Conservation (phyloP, 1,140 invertebrate genomes). For the Stegodyphus mimosarum region DNA sequence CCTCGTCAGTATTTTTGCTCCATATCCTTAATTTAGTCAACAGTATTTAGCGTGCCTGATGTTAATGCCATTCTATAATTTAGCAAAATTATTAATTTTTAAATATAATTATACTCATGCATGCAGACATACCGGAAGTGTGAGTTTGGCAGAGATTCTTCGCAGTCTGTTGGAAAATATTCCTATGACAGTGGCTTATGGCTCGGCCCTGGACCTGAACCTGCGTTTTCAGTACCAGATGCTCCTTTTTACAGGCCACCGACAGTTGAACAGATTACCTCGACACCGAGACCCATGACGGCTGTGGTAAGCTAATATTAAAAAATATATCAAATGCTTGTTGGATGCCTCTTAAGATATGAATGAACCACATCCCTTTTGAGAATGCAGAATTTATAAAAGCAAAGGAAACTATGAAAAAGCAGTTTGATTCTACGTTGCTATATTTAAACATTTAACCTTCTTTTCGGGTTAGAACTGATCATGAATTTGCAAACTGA, state of each 20-base stretch:
- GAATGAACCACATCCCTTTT: neutral
- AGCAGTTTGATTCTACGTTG: no score
- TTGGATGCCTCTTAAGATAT: neutral
- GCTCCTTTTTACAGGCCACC: slow-evolving; percentile 58
- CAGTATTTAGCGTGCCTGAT: neutral
- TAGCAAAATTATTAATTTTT: neutral
- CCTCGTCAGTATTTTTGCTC: neutral
- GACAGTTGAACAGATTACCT: slow-evolving; percentile 38
- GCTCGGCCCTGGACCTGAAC: slow-evolving; percentile 51
- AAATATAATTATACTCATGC: neutral
- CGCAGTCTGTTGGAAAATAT: slow-evolving; percentile 53
- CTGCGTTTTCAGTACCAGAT: slow-evolving; percentile 46
- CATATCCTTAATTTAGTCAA: no score
- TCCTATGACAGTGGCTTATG: slow-evolving; percentile 60
- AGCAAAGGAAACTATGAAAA: no score
- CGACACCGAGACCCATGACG: slow-evolving; percentile 46
- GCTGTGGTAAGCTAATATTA: slow-evolving; percentile 32
- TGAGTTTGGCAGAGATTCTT: slow-evolving; percentile 52
- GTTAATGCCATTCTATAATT: neutral
- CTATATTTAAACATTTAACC: no score
- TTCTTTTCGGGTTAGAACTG: no score
- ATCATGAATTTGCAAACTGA: no score
- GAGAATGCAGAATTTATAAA: neutral
- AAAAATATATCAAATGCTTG: neutral
- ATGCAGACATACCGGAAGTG: slow-evolving; percentile 12